Evolutionary conservation across 2,113 vertebrate genomes (phyloP), one percentile per base, ranked within the genome.

Genomic region (Butastur rufipennis): DNA sequence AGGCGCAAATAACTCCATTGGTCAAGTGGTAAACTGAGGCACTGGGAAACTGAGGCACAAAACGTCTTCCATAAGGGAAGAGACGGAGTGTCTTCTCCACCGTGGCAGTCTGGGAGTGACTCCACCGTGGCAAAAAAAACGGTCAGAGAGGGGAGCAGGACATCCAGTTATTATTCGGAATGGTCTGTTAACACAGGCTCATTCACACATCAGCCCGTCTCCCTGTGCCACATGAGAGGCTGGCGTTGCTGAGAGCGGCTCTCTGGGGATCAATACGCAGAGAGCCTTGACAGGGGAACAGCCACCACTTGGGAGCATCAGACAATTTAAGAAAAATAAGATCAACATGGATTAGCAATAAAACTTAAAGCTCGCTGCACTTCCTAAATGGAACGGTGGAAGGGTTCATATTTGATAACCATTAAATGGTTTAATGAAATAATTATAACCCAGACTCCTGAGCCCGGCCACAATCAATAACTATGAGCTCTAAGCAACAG

Each of bases 361-460:
- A 89, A 94, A 66, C 71, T 23, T 56, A 13, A 48, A 83, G 52
- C 83, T 11, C 10, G 7, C 83, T 18, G 26, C 65, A 34, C 23
- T 32, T 70, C 84, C 95, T 77, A 87, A 89, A 43, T 52, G 83
- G 93, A 95, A 29, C 10, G n/a, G 92, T 56, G 63, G 93, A 97
- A 96, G 93, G 94, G 91, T 95, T 98, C 97, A 97, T 98, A 96
- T 98, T 98, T 98, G 98, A 98, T 98, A 97, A 98, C 97, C 97
- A 91, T 98, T 98, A 98, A 98, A 97, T 3, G 85, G 93, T 91
- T 98, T 98, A 98, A 98, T 98, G 98, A 97, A 98, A 98, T 98
- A 98, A 98, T 98, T 97, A 98, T 98, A 98, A 98, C 75, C 92
- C 97, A 89, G 97, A 84, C 91, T 96, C 96, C 96, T 27, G 93